Base-by-base conservation (phyloP, 2,888 invertebrate species). In the Drosophila pullipes region DNA sequence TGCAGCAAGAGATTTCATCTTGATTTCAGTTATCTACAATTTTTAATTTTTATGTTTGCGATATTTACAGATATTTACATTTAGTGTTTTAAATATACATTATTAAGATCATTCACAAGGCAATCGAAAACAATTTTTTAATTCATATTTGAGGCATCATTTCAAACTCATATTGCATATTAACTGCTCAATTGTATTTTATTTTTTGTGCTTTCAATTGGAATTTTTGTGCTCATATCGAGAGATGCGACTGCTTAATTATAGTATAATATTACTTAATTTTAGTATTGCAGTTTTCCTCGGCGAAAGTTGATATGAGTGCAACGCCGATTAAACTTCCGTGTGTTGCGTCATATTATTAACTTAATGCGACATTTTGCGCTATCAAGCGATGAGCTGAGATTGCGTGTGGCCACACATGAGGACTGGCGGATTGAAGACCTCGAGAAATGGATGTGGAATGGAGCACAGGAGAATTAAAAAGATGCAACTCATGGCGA, bases 401-500 rank as follows among this genome's bases (percentile, higher is more conserved):
- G 76, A 68, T 76, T 60, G 35, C 35, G 54, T 18, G 28, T 53
- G 33, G 11, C 22, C 13, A 22, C 37, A 28, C 37, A 39, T 47
- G 22, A 47, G 47, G 47, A 47, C 18, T 13, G 35, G 16, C 18
- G 10, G 22, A 35, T 47, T 16, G 22, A 6, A 22, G 44, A 0
- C 22, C 1, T 44, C 22, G 10, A 5, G 16, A 9, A 22, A 16
- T 22, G 33, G 22, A 11, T 10, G 22, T 31, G n/a, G 31, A 22
- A 22, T 22, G 33, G 16, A 16, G 16, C n/a, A 28, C 54, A 50
- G 49, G 18, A 13, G 16, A 16, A 55, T 28, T 41, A 30, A 57
- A 66, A 87, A 88, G 71, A 64, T 82, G 90, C 90, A 90, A 85
- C 50, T 90, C 85, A 85, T 76, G 70, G 62, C 65, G 73, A 69